These are phyloP conservation scores for Pelagia noctiluca DNA, from an alignment of 30 jellyfish, hydroid and myxozoan genomes.

Conservation along the genomic window DNA sequence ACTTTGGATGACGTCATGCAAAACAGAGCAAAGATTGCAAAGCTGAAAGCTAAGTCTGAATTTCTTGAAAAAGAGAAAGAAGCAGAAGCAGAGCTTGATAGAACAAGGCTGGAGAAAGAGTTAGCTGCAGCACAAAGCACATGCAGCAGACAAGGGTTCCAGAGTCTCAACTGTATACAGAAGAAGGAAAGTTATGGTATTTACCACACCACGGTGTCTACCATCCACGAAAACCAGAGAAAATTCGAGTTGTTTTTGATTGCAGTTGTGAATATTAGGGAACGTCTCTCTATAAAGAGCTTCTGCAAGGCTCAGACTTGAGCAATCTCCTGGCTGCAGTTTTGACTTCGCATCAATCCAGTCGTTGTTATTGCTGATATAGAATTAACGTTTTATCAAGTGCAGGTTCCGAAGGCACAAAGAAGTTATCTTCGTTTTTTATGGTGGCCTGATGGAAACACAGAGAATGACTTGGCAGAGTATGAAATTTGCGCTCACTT, in stretches of 20 bases:
- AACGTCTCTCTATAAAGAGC: constrained; percentile 32
- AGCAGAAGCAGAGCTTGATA: constrained; percentile 55
- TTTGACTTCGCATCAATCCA: constrained; percentile 40
- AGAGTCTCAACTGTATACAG: constrained; percentile 35
- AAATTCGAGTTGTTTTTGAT: background rate
- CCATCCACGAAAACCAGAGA: constrained; percentile 22
- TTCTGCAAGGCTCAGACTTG: constrained; percentile 63
- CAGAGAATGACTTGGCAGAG: constrained; percentile 8
- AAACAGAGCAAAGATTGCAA: constrained; percentile 50
- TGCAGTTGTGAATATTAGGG: constrained; percentile 41
- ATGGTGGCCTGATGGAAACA: constrained; percentile 57
- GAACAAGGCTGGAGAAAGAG: constrained; percentile 62
- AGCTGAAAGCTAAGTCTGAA: constrained; percentile 43
- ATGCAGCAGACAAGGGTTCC: constrained; percentile 57
- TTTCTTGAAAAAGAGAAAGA: constrained; percentile 56
- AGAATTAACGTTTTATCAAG: constrained; percentile 51
- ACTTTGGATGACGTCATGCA: constrained; percentile 46
- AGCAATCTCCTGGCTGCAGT: constrained; percentile 14
- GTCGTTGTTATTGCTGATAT: constrained; percentile 42
- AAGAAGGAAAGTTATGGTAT: constrained; percentile 46
- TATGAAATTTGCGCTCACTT: constrained; percentile 14
- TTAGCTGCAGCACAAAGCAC: constrained; percentile 58
- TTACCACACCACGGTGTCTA: constrained; percentile 37
- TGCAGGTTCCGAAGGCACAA: constrained; percentile 22
- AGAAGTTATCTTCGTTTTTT: constrained; percentile 28